Percentiles rank a stretch among this genome's conserved stretches.
phyloP scores from a whole-genome alignment of 2,797 vertebrate species.

The Malurus splendens region DNA sequence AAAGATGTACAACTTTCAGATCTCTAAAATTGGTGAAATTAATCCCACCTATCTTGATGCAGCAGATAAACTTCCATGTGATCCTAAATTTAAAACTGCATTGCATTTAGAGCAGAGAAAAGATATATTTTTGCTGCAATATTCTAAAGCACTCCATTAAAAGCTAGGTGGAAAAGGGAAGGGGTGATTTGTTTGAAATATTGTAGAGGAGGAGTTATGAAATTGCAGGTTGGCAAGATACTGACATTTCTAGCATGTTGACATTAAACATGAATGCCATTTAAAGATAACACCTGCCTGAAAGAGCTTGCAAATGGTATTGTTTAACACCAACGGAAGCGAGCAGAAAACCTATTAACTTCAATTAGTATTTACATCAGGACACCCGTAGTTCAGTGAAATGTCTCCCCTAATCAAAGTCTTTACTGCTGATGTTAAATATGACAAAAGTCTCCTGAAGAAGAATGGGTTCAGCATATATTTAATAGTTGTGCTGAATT shows the following conservation, averaged over 20 bases:
- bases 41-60: not conserved
- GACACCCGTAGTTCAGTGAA: not conserved
- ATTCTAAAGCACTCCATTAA: not conserved
- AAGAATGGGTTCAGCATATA: not conserved
- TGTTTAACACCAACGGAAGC: not conserved
- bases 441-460: not conserved
- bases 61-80: not conserved
- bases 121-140: not conserved
- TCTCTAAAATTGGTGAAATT: not conserved
- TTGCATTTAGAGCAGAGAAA: not conserved
- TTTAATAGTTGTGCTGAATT: not conserved
- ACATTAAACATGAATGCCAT: not conserved
- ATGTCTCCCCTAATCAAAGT: not conserved
- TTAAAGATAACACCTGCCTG: not conserved
- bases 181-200: not conserved
- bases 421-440: not conserved
- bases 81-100: not conserved
- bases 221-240: not conserved
- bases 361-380: not conserved
- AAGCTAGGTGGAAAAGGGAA: accelerated
- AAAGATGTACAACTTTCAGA: not conserved
- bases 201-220: not conserved
- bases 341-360: not conserved
- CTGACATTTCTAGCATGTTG: not conserved
- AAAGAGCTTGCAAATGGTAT: not conserved